A percentile compares a stretch with the other conserved stretches of the same genome.
Conservation (phyloP, 1,140 invertebrate species). For the Samia ricini region DNA sequence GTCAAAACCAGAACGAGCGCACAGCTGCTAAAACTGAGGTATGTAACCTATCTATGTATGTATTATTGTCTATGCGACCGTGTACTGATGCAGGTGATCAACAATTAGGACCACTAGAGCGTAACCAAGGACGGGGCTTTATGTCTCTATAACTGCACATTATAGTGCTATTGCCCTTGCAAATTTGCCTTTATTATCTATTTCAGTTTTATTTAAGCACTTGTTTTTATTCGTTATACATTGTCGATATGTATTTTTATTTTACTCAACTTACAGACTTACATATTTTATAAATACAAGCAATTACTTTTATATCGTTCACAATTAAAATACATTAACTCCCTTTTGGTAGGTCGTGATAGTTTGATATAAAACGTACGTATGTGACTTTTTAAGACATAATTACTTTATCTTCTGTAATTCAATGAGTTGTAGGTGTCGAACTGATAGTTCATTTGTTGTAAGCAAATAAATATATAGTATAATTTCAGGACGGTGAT, state of each 20-base stretch:
- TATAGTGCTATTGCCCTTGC: slow-evolving; percentile 24
- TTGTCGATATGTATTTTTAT: too few species aligned
- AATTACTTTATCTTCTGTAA: too few species aligned
- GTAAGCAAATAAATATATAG: neutral
- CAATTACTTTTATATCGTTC: too few species aligned
- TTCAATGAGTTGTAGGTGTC: too few species aligned
- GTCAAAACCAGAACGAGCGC: slow-evolving; percentile 50
- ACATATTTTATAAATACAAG: too few species aligned
- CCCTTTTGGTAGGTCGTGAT: too few species aligned
- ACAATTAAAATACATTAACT: too few species aligned
- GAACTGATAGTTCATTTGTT: neutral
- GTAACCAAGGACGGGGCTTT: slow-evolving; percentile 61
- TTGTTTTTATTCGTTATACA: too few species aligned
- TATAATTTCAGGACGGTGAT: slow-evolving; percentile 47
- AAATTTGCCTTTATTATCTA: slow-evolving; percentile 3
- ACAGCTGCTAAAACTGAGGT: slow-evolving; percentile 63
- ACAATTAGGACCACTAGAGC: slow-evolving; percentile 53
- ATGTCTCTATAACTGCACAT: slow-evolving; percentile 52
- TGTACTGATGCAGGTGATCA: slow-evolving; percentile 51
- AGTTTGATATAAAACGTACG: too few species aligned
- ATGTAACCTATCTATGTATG: slow-evolving; percentile 22
- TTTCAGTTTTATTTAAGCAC: too few species aligned
- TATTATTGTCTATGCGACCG: slow-evolving; percentile 40
- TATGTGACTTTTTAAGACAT: too few species aligned
- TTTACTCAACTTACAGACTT: too few species aligned